Base-by-base conservation (phyloP, 1,140 invertebrate species). In the Drosophila nasuta region DNA sequence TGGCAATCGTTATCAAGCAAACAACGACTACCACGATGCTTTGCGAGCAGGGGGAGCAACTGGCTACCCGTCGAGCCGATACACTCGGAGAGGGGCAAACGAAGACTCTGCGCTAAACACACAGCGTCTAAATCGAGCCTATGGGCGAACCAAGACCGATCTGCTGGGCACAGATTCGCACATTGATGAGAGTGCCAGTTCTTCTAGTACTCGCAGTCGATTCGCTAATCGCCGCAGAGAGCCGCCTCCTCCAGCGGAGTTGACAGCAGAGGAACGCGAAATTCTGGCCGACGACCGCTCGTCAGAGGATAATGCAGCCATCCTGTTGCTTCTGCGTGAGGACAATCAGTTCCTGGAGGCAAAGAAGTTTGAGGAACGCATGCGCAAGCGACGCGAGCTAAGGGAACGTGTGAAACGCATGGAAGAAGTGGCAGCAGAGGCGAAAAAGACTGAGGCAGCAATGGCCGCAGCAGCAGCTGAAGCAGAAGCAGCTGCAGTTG, bases 301-400 rank as follows among this genome's bases (percentile, higher is more conserved):
- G 3, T 92, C 91, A 2, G 91, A 91, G 30, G 91, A 92, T 38
- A 92, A 92, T 79, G 90, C 89, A 5, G 91, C 91, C 30, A 92
- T 92, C 17, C 51, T 92, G 10, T 15, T 89, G 77, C 73, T 86
- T 43, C 64, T 92, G 33, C 91, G 69, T 82, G 93, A 82, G 89
- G 93, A 87, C 92, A 94, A 87, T 93, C 93, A 93, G 93, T 93
- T 85, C 92, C 93, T 83, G 91, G 93, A 91, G 52, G 87, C 91
- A 15, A 91, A 91, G 54, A 93, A 94, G 5, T 93, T 96, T 6
- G 93, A 93, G 63, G 96, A 97, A 66, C 93, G 96, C 17, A 96
- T 96, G 88, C 95, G 95, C 11, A 95, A 95, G 75, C 94, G 96
- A 3, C 97, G 96, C 75, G 96, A 97, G 83, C 96, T 97, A 7